Conservation (phyloP, 2,113 vertebrate genomes). For the Malurus melanocephalus region DNA sequence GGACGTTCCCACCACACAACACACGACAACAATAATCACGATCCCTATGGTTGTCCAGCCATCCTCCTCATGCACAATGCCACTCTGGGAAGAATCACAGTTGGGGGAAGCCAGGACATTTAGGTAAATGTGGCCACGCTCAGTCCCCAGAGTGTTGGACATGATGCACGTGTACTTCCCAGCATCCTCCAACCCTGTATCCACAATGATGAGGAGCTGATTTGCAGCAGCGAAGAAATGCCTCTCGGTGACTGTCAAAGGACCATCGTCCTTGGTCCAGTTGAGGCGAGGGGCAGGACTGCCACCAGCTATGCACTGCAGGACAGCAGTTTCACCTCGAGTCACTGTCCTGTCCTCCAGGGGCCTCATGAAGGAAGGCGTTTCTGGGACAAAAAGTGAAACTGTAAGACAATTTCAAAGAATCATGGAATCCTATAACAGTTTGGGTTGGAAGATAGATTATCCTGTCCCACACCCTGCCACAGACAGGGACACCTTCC, state of each 20-base stretch:
- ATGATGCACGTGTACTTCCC: slow-evolving; percentile 82
- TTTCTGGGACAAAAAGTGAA: slow-evolving; percentile 66
- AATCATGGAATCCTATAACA: neutral
- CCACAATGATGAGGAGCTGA: slow-evolving; percentile 83
- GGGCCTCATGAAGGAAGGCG: slow-evolving; percentile 79
- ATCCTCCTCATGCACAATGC: slow-evolving; percentile 69
- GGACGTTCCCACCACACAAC: slow-evolving; percentile 81
- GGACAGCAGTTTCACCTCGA: slow-evolving; percentile 77
- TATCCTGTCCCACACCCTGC: neutral
- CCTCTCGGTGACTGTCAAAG: slow-evolving; percentile 74
- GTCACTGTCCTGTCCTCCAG: slow-evolving; percentile 79
- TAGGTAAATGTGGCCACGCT: slow-evolving; percentile 79
- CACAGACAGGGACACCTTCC: neutral
- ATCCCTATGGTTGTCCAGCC: slow-evolving; percentile 80
- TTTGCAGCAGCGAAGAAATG: slow-evolving; percentile 84
- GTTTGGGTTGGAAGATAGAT: neutral
- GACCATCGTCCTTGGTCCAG: slow-evolving; percentile 82
- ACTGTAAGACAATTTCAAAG: neutral
- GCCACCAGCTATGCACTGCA: slow-evolving; percentile 83
- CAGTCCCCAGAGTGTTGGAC: slow-evolving; percentile 80
- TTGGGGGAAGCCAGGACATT: slow-evolving; percentile 76
- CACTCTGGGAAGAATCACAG: slow-evolving; percentile 74
- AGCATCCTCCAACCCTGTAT: slow-evolving; percentile 78
- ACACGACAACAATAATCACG: slow-evolving; percentile 81
- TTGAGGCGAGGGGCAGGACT: slow-evolving; percentile 81